Conservation (phyloP, 1,140 invertebrate species). For the Pachyrhynchus sulphureomaculatus region DNA sequence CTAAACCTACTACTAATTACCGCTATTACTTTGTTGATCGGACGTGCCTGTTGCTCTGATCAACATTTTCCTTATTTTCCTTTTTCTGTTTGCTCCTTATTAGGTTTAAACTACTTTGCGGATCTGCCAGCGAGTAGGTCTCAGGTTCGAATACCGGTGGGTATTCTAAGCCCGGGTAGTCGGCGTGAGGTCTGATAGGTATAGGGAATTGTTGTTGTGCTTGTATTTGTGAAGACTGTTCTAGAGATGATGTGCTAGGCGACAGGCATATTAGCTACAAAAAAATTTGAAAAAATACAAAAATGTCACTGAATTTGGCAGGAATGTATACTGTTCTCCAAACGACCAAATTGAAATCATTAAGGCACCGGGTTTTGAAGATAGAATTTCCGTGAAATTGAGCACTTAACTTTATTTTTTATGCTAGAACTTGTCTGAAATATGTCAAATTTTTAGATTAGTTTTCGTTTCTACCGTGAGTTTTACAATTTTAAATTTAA, state of each 20-base stretch:
- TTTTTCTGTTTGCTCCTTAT: conserved; percentile 47
- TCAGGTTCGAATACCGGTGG: conserved; percentile 80
- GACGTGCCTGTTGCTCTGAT: not conserved
- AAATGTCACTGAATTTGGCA: not conserved
- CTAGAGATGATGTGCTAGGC: conserved; percentile 33
- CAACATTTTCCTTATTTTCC: conserved; percentile 14
- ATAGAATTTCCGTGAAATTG: no score
- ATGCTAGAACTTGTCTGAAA: no score
- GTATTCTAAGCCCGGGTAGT: conserved; percentile 77
- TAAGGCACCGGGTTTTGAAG: no score
- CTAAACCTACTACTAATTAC: no score
- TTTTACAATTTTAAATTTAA: no score
- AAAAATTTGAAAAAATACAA: conserved; percentile 12
- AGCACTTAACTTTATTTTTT: no score
- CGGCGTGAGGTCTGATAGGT: conserved; percentile 52
- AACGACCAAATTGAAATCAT: no score
- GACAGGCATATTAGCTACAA: conserved; percentile 32
- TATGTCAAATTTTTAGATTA: no score
- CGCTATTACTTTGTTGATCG: not conserved
- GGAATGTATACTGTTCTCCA: no score
- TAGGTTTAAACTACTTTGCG: conserved; percentile 54
- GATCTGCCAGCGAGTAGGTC: conserved; percentile 71
- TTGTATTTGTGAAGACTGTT: conserved; percentile 44
- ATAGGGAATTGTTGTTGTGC: conserved; percentile 32
- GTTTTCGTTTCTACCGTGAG: no score